phyloP scores from a whole-genome alignment of 2,113 vertebrate species.

The Grammomys surdaster region DNA sequence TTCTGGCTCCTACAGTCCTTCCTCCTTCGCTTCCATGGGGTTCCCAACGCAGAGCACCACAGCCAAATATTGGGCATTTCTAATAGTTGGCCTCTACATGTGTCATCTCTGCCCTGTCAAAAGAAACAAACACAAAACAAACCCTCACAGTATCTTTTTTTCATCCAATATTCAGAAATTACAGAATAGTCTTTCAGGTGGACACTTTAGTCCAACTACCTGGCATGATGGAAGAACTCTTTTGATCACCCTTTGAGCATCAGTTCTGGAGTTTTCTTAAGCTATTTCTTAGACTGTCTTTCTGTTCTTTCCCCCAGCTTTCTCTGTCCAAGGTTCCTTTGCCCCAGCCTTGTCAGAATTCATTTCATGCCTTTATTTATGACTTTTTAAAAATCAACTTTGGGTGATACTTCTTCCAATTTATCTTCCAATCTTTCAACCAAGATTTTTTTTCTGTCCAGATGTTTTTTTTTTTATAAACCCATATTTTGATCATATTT shows the following conservation, averaged over 20 bases:
- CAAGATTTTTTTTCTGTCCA: neutral
- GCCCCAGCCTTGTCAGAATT: neutral
- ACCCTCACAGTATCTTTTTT: neutral
- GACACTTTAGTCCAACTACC: neutral
- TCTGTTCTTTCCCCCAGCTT: neutral
- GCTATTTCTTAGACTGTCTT: neutral
- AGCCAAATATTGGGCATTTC: neutral
- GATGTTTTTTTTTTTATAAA: too few relatives aligned
- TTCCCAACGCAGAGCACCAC: neutral
- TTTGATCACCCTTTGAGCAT: neutral
- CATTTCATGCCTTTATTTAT: constrained; percentile 39
- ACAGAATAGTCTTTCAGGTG: neutral
- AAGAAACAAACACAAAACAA: neutral
- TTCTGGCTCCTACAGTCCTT: neutral
- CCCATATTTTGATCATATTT: neutral
- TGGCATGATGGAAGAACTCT: neutral
- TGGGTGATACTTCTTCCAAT: constrained; percentile 4
- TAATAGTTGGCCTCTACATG: neutral
- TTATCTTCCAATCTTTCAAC: neutral
- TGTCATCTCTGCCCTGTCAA: neutral
- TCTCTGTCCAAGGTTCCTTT: neutral
- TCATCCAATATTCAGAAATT: neutral
- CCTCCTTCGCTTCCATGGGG: neutral
- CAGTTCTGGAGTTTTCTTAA: constrained; percentile 1
- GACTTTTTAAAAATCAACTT: constrained; percentile 10